Percentiles rank a stretch among this genome's conserved stretches.
Conservation (phyloP, 64 coral and sea anemone genomes). For the Hydrozoanthus tunicans region DNA sequence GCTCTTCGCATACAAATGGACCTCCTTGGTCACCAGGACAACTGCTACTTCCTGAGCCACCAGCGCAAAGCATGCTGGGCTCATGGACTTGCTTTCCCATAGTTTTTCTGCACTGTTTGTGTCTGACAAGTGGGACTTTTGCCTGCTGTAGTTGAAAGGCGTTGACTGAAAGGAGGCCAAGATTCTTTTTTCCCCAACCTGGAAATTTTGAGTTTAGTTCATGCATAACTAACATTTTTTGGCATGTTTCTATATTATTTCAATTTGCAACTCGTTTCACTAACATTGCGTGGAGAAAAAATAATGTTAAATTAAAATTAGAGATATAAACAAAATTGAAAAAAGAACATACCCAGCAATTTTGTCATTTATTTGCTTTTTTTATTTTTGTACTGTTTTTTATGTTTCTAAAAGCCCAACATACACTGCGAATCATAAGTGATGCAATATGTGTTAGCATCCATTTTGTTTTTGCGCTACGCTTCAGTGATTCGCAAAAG, state of each 20-base stretch:
- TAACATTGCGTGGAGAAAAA: background rate
- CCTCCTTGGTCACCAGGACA: slow-evolving; percentile 62
- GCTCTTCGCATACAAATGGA: slow-evolving; percentile 34
- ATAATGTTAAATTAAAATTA: too few species aligned
- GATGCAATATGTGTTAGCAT: too few species aligned
- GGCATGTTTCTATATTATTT: background rate
- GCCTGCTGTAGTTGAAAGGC: slow-evolving; percentile 45
- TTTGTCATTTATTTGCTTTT: too few species aligned
- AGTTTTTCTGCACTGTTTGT: slow-evolving; percentile 6
- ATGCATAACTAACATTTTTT: background rate
- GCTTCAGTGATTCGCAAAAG: too few species aligned
- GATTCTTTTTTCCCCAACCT: background rate
- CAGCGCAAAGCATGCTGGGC: slow-evolving; percentile 58
- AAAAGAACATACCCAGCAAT: too few species aligned
- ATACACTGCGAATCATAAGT: too few species aligned
- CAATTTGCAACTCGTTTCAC: background rate
- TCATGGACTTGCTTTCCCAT: slow-evolving; percentile 36
- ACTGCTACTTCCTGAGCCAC: slow-evolving; percentile 46
- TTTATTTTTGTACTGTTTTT: too few species aligned
- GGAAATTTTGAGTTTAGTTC: background rate
- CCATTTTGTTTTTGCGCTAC: too few species aligned
- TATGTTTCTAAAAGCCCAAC: too few species aligned
- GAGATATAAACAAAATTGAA: too few species aligned
- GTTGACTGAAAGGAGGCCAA: background rate
- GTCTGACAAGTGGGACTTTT: slow-evolving; percentile 35